Base-by-base conservation (phyloP, 2,888 invertebrate species). In the Agapetus fuscipes region DNA sequence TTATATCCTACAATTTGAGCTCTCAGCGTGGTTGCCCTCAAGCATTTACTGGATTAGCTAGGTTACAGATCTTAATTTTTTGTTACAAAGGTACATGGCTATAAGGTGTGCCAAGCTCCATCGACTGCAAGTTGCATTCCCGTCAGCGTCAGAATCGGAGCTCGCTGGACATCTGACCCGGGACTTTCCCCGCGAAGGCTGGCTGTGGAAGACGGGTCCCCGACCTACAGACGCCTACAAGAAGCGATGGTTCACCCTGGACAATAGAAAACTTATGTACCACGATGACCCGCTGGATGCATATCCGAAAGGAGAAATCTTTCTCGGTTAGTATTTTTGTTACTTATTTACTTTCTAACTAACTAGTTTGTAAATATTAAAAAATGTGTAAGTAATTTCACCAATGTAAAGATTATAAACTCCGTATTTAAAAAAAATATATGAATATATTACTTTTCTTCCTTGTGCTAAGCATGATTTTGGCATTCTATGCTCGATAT, bases 191-290 rank as follows among this genome's bases (percentile, higher is more conserved):
- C 76, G 81, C 54, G 90, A 91, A 64, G 91, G 91, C 3, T 90
- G 82, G 78, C 65, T 93, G 26, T 83, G 80, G 76, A 93, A 93
- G 67, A 90, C 89, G 1, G 91, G 91, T 0, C 91, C 91, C 0
- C 66, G 81, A 41, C 71, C 76, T 2, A 79, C 78, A 3, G 90
- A 91, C 55, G 83, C 83, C 0, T 90, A 86, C 56, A 79, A 85
- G 49, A 80, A 83, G 50, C 66, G 91, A 32, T 93, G 91, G 91
- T 90, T 90, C 58, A 88, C 88, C 0, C 60, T 93, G 29, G 90
- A 90, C 52, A 82, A 84, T 53, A 74, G 91, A 48, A 90, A 89
- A 58, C 67, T 93, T n/a, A 90, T 90, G 88, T 93, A 93, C 55
- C 87, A 89, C 53, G 85, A 88, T 55, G 86, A 88, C 54, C 83